Evolutionary conservation across 2,797 vertebrate species (phyloP), one percentile per base, ranked within the genome.

Genomic region (Chelon auratus): DNA sequence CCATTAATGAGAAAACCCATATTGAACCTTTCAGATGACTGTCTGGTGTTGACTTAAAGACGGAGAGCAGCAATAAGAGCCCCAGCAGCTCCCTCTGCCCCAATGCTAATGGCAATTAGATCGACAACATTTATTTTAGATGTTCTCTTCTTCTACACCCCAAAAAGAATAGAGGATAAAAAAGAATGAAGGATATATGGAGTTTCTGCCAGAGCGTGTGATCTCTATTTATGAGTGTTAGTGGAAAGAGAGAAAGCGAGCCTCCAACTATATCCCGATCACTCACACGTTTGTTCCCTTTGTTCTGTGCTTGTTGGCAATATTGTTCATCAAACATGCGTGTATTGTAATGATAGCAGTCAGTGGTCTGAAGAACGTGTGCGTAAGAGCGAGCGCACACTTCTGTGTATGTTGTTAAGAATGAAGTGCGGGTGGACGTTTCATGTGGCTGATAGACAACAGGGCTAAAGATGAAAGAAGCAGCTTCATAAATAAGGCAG

Each of bases 1-100:
- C 91, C 93, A 93, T 94, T 95, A 95, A 94, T 93, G 92, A 94
- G 92, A 92, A 93, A 93, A 93, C 86, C 91, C 91, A 89, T 94
- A 94, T 93, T 93, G 94, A 94, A 93, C 93, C 91, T 91, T 91
- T 89, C 86, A 86, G 89, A 89, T 84, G 91, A 88, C 89, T 86
- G 87, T 87, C 89, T 91, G 81, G 74, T 92, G 92, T 94, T 95
- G 92, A 95, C 93, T 92, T 92, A 90, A 90, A 90, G 92, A 91
- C 69, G 50, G 61, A 89, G 86, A 84, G 86, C 85, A 82, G 89
- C 91, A 86, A 92, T 92, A 92, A 91, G 86, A 76, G 88, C 72
- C 70, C 64, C 73, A 64, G 86, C 73, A 68, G 83, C 83, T 90
- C 84, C 84, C 87, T 82, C 72, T 86, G 77, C 77, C 88, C 86